Evolutionary conservation across 2,888 invertebrate species (phyloP).

Genomic region (Pseudococcus jackbeardsleyi): DNA sequence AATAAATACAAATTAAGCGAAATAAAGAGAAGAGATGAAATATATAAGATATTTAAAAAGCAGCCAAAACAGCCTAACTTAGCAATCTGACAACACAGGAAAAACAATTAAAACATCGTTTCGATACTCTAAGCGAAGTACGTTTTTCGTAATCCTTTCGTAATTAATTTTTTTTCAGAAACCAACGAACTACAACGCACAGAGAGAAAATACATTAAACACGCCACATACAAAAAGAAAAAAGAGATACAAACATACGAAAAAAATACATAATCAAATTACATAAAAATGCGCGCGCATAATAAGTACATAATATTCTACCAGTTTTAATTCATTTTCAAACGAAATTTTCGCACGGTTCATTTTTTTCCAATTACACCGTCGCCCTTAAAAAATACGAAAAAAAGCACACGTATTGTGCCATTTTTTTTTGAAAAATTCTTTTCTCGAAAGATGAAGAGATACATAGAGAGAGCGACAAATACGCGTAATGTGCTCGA

Average conservation of each 20-base stretch:
- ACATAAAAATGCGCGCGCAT: constrained; percentile 44
- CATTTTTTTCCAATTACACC: background rate
- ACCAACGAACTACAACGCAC: background rate
- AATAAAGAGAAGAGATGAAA: constrained; percentile 16
- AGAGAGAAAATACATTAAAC: constrained; percentile 13
- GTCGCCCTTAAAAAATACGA: background rate
- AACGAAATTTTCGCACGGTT: background rate
- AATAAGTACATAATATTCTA: constrained; percentile 29
- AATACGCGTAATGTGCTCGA: background rate
- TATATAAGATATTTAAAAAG: constrained; percentile 49
- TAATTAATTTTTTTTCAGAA: background rate
- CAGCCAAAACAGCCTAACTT: constrained; percentile 24
- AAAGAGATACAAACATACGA: background rate
- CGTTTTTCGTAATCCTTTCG: background rate
- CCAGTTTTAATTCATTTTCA: background rate
- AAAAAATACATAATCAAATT: constrained; percentile 29
- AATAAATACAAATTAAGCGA: constrained; percentile 48
- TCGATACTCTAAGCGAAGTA: constrained; percentile 43
- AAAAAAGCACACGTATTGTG: background rate
- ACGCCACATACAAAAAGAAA: constrained; percentile 24
- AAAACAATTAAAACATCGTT: background rate
- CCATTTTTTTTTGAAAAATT: background rate
- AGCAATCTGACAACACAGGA: constrained; percentile 33
- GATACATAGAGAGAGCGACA: background rate
- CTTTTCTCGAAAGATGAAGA: background rate